Percentiles rank a stretch among this genome's conserved stretches.
These are phyloP conservation scores for Drosophila rhopaloa DNA, from an alignment of 1,140 invertebrate species.

Conservation along the genomic window DNA sequence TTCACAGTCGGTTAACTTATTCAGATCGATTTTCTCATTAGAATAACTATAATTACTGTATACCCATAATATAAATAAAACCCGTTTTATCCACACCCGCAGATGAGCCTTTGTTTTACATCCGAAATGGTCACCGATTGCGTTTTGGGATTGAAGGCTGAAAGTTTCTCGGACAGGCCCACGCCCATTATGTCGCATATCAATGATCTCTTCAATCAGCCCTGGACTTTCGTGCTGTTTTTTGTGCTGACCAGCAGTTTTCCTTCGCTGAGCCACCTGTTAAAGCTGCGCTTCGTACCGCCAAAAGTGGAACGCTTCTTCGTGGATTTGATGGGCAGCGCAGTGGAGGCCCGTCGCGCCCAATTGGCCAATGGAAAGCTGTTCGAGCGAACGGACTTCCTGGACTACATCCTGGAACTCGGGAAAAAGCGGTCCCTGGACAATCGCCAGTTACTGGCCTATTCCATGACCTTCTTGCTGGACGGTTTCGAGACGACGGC, in stretches of 20 bases:
- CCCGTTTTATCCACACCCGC: neutral
- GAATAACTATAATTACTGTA: neutral
- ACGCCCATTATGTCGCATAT: slow-evolving; percentile 57
- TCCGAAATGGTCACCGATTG: slow-evolving; percentile 85
- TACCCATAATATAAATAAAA: neutral
- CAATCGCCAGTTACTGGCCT: slow-evolving; percentile 38
- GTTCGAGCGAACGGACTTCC: slow-evolving; percentile 76
- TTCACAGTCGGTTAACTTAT: too few relatives aligned
- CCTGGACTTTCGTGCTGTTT: slow-evolving; percentile 42
- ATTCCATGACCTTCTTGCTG: slow-evolving; percentile 70
- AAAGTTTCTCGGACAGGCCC: slow-evolving; percentile 69
- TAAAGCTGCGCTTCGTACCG: slow-evolving; percentile 59
- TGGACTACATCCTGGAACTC: slow-evolving; percentile 81
- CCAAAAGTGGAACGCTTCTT: slow-evolving; percentile 69
- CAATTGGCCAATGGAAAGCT: slow-evolving; percentile 39
- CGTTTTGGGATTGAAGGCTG: slow-evolving; percentile 85
- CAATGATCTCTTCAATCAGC: slow-evolving; percentile 58
- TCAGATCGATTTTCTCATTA: too few relatives aligned
- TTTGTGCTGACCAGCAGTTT: slow-evolving; percentile 47
- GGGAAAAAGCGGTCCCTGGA: slow-evolving; percentile 64
- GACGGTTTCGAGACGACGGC: slow-evolving; percentile 81
- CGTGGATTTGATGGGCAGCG: slow-evolving; percentile 62
- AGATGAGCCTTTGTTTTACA: slow-evolving; percentile 84
- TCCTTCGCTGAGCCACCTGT: slow-evolving; percentile 39
- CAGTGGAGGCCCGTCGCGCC: slow-evolving; percentile 64